phyloP scores from a whole-genome alignment of 2,888 invertebrate species.

The Platycnemis pennipes region DNA sequence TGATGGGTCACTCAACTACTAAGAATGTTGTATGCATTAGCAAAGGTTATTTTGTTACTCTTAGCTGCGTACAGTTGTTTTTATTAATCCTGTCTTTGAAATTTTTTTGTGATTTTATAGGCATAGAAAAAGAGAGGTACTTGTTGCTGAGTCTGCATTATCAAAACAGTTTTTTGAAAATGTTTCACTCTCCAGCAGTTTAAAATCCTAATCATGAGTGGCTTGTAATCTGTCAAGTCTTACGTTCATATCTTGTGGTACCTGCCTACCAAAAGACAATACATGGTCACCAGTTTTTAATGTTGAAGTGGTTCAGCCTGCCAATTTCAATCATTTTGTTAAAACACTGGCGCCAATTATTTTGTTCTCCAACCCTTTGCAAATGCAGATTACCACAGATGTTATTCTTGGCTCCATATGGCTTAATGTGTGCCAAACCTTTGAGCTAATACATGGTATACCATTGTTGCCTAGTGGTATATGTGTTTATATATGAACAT shows the following conservation, averaged over 20 bases:
- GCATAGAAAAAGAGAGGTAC: neutral
- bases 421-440: neutral
- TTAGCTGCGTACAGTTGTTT: neutral
- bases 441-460: neutral
- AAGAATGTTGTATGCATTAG: neutral
- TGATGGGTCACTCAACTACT: neutral
- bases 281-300: neutral
- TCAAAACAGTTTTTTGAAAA: neutral
- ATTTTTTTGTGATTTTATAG: constrained; percentile 1
- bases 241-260: neutral
- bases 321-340: neutral
- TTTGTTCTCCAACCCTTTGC: neutral
- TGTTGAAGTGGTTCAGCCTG: neutral
- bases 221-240: neutral
- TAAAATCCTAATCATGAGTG: neutral
- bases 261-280: neutral
- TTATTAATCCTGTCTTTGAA: neutral
- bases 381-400: neutral
- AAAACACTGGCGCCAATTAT: neutral
- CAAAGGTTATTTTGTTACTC: neutral
- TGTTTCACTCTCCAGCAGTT: neutral
- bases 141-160: neutral
- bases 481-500: neutral
- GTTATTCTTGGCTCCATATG: neutral
- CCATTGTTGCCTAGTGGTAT: neutral